Evolutionary conservation across 37 sponge, comb jelly and placozoan genomes (phyloP), one percentile per base, ranked within the genome.

Genomic region (Halichondria panicea): DNA sequence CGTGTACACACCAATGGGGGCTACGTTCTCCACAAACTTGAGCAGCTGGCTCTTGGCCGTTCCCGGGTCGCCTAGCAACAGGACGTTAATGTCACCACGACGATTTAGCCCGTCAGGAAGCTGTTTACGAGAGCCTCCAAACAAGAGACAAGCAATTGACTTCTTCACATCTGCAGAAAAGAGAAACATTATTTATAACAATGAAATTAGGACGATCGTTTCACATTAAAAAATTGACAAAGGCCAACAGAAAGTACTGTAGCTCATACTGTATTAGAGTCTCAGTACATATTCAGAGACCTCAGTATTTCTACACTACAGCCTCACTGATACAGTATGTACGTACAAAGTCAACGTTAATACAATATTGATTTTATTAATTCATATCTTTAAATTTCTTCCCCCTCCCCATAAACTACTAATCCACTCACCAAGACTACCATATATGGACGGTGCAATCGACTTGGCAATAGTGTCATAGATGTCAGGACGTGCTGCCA

Each of bases 1-100:
- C 12, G 99, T 99, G 74, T 99, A 99, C 39, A 95, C 96, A 19
- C 97, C 96, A 71, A 99, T 93, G 56, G 99, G 99, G 55, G 99
- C 73, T 36, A 92, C 94, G 69, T 91, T 95, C 89, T 99, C 99
- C n/a, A 99, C 99, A 76, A 99, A 99, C 94, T 99, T 99, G 74
- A 99, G 78, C 55, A 99, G 94, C 78, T 99, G 99, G 53, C 94
- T 93, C 86, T 99, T 99, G 28, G 99, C 99, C 25, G 99, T 99
- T 39, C 99, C 99, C 9, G 99, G 99, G 76, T 99, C 99, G 15
- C 99, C 99, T 39, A 99, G 81, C 58, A 99, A 70, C 70, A 99
- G 84, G 15, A 99, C 50, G 71, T 99, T 99, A 69, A 99, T 93
- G 79, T 99, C 99, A 3, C 99, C 99, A 55, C 99, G 80, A 7